phyloP scores from a whole-genome alignment of 2,888 invertebrate genomes.

The Zelleria hepariella region DNA sequence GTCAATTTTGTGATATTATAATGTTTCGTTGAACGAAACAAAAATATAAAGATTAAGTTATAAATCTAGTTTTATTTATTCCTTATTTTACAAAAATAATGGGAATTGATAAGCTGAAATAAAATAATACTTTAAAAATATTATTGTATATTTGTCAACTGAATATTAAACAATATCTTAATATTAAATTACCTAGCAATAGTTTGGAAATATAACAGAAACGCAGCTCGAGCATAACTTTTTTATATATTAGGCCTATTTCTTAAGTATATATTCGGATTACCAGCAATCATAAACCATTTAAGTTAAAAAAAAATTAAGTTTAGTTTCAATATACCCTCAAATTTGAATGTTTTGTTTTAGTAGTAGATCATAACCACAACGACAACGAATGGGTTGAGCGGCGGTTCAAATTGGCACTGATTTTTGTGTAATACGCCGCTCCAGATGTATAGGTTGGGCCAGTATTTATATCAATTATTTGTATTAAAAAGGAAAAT shows the following conservation, averaged over 20 bases:
- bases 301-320: background rate
- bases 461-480: background rate
- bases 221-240: conserved; percentile 35
- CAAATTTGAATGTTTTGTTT: background rate
- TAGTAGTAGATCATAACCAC: too few species aligned
- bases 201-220: conserved; percentile 56
- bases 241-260: conserved; percentile 46
- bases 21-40: background rate
- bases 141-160: conserved; percentile 69
- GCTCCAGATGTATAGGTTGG: background rate
- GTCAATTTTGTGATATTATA: background rate
- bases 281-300: background rate
- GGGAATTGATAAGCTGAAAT: conserved; percentile 11
- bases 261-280: background rate
- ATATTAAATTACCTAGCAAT: conserved; percentile 32
- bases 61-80: background rate
- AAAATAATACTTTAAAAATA: conserved; percentile 42
- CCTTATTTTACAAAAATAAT: background rate
- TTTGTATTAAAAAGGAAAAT: background rate
- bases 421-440: too few species aligned
- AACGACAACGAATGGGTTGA: too few species aligned
- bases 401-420: too few species aligned
- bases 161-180: conserved; percentile 66
- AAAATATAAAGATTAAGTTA: background rate
- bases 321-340: background rate